Evolutionary conservation across 2,113 vertebrate genomes (phyloP), one percentile per base, ranked within the genome.

Genomic region (Semicossyphus pulcher): DNA sequence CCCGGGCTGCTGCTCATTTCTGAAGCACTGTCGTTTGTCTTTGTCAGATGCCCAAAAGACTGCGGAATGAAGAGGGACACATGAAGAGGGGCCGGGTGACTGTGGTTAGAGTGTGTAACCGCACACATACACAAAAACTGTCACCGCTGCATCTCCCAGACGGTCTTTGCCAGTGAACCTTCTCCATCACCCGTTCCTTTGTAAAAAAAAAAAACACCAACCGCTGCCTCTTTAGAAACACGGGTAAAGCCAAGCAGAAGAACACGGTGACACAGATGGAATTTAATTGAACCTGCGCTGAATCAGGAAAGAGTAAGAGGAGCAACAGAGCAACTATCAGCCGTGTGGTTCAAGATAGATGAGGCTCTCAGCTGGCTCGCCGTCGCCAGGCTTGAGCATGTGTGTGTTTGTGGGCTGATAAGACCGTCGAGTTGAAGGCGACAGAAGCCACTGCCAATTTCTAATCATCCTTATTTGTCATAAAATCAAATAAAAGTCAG

Each of bases 21-120:
- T 92, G 92, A 93, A 86, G 88, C 92, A 84, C 87, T 84, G 89
- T 94, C 93, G 86, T 94, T 94, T 94, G 93, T 94, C 94, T 94
- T 65, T 94, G 94, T 94, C 94, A 93, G 86, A 91, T 70, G 76
- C 72, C 85, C 83, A 92, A 91, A 92, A 91, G 85, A 88, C 78
- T 70, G 66, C 72, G n/a, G 87, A 92, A 94, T 93, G 93, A 94
- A 94, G 93, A 94, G 86, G 92, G 93, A 93, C 93, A 91, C 91
- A 86, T 92, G 84, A 92, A 91, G 87, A 86, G 80, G 71, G 81
- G 34, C 71, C 12, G 66, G 72, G 78, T 76, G 82, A 78, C 82
- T 82, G 64, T 61, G 81, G 77, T 74, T 66, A 57, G 10, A 59
- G 76, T 66, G 84, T 65, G 69, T 48, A 83, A 82, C 73, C 67